Evolutionary conservation across 2,113 vertebrate genomes (phyloP).

Genomic region (Melanostigma gelatinosum): DNA sequence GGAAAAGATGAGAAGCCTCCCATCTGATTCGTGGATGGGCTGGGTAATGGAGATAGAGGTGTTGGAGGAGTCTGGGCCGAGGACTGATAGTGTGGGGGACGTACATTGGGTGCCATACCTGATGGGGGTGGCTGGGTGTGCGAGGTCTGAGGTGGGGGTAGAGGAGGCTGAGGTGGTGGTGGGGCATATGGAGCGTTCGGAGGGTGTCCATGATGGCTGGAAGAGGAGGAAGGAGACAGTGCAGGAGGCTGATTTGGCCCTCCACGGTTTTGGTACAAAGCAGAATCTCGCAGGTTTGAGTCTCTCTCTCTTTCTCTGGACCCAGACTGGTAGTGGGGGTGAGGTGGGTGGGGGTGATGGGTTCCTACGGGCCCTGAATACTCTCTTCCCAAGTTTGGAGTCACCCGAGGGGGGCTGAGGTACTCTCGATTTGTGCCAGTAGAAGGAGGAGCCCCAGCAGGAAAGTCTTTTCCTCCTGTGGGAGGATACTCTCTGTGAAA

Average conservation of each 20-base stretch:
- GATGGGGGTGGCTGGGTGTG: constrained; percentile 78
- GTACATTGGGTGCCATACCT: constrained; percentile 77
- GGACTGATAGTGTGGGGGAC: constrained; percentile 79
- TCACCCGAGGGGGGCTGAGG: constrained; percentile 79
- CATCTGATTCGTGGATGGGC: constrained; percentile 84
- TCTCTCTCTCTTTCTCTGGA: constrained; percentile 82
- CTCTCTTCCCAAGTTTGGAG: constrained; percentile 79
- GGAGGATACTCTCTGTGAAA: constrained; percentile 83
- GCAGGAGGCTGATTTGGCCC: constrained; percentile 78
- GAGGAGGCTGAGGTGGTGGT: constrained; percentile 67
- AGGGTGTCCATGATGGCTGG: constrained; percentile 74
- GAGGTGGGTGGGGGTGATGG: constrained; percentile 72
- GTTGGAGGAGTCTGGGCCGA: constrained; percentile 82
- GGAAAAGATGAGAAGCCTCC: constrained; percentile 80
- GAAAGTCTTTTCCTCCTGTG: constrained; percentile 77
- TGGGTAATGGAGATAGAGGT: constrained; percentile 82
- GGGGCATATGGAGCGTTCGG: constrained; percentile 73
- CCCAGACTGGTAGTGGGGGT: constrained; percentile 76
- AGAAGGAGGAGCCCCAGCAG: constrained; percentile 67
- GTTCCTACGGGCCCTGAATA: constrained; percentile 77
- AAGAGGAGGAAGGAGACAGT: constrained; percentile 81
- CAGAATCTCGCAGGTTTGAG: constrained; percentile 70
- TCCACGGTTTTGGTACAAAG: constrained; percentile 80
- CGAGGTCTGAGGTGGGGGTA: constrained; percentile 64
- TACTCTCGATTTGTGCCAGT: constrained; percentile 80